Evolutionary conservation across 1,140 invertebrate genomes (phyloP), one percentile per base, ranked within the genome.

Genomic region (Lethrus apterus): DNA sequence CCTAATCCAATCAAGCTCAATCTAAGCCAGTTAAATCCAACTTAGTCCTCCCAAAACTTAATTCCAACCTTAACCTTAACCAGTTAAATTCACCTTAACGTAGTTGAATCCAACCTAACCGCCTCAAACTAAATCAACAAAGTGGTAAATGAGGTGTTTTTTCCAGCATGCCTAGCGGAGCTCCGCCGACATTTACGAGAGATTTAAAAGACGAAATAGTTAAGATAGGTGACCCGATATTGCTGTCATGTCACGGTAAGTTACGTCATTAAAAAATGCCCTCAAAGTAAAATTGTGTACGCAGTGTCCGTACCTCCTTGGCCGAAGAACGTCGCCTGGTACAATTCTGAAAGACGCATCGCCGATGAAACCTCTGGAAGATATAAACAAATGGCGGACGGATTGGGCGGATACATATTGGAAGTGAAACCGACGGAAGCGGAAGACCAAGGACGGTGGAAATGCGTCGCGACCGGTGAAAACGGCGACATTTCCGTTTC

Each of bases 401-500:
- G 86, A 2, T 70, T 88, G 8, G 87, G 87, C 21, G 78, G 81
- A 4, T 88, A 86, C 60, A 78, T 79, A 52, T 64, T 91, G 10
- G 80, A 86, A 64, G 74, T 90, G 1, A 74, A 76, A 31, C 75
- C 77, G 0, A 72, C 85, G 0, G 85, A 90, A 66, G 81, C 80
- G 29, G 72, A 72, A 43, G 88, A 93, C 59, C 84, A 87, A 52
- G 88, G 88, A 5, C 84, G 89, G 58, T 93, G 89, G 89, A 89
- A 89, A 65, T 88, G 84, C 57, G 84, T 88, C 1, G 85, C 84
- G 4, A 84, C 80, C 1, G 86, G 78, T 58, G 57, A 71, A 1
- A 76, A 80, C n/a, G 83, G 84, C 36, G 74, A 78, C 24, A 79
- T 82, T 41, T 79, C 84, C 38, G 81, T 88, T 36, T 76, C 83